Conservation (phyloP, 1,140 invertebrate genomes). For the Pseudomyrmex flavicornis region DNA sequence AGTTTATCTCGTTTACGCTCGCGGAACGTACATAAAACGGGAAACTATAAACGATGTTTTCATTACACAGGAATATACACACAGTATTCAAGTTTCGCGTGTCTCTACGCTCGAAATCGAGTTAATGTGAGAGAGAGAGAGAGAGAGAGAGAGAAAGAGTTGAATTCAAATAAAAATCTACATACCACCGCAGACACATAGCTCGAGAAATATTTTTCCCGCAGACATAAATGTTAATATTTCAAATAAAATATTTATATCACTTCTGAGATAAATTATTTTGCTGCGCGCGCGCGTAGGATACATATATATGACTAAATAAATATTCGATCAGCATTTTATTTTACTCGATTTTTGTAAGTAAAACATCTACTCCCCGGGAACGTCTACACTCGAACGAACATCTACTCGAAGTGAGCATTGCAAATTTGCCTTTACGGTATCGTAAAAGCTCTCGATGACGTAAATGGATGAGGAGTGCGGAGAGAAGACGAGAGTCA, state of each 20-base stretch:
- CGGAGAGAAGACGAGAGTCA: background rate
- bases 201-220: too few relatives aligned
- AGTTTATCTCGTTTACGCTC: constrained; percentile 41
- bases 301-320: too few relatives aligned
- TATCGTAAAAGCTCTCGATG: constrained; percentile 25
- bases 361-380: too few relatives aligned
- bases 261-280: too few relatives aligned
- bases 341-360: too few relatives aligned
- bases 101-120: background rate
- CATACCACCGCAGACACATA: too few relatives aligned
- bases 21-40: constrained; percentile 43
- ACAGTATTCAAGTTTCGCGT: background rate
- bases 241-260: too few relatives aligned
- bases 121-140: background rate
- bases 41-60: constrained; percentile 24
- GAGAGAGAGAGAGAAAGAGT: background rate
- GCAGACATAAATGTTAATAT: background rate
- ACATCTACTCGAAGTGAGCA: background rate
- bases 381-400: too few relatives aligned
- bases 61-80: constrained; percentile 19
- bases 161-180: background rate
- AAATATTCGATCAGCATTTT: too few relatives aligned
- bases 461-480: background rate
- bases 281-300: too few relatives aligned
- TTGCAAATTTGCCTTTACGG: constrained; percentile 6